These are phyloP conservation scores for Nipponia nippon DNA, from an alignment of 2,113 vertebrate genomes.

Conservation along the genomic window DNA sequence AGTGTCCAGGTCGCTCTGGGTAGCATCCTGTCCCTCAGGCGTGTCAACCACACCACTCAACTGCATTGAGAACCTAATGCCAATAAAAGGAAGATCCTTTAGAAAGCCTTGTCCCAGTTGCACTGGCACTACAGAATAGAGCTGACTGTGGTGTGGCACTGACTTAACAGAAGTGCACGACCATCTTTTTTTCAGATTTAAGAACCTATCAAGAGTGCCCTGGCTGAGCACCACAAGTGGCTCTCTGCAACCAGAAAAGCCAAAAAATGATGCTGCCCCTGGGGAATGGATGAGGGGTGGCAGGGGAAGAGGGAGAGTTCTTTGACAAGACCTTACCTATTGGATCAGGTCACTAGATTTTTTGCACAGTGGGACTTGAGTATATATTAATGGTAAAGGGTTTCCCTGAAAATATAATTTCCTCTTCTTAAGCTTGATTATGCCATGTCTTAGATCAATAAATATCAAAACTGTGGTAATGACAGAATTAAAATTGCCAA, in stretches of 20 bases:
- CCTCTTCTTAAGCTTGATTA: not conserved
- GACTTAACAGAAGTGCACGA: not conserved
- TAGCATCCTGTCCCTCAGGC: not conserved
- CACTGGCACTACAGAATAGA: not conserved
- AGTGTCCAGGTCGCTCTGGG: not conserved
- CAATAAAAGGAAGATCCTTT: not conserved
- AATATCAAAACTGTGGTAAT: not conserved
- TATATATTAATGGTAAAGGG: not conserved
- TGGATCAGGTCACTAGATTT: not conserved
- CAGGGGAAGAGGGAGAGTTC: not conserved
- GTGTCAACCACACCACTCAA: rapidly evolving
- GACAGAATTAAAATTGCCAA: not conserved
- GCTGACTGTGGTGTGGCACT: not conserved
- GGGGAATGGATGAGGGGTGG: not conserved
- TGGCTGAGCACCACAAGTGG: not conserved
- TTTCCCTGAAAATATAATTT: not conserved
- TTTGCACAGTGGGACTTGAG: not conserved
- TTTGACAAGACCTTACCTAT: not conserved
- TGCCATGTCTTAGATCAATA: not conserved
- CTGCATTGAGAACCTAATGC: not conserved
- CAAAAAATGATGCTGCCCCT: not conserved
- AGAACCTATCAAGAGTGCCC: not conserved
- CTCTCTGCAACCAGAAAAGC: not conserved
- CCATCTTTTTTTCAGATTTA: not conserved
- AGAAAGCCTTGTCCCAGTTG: not conserved